Evolutionary conservation across 2,888 invertebrate species (phyloP), one percentile per base, ranked within the genome.

Genomic region (Drosophila silvestris): DNA sequence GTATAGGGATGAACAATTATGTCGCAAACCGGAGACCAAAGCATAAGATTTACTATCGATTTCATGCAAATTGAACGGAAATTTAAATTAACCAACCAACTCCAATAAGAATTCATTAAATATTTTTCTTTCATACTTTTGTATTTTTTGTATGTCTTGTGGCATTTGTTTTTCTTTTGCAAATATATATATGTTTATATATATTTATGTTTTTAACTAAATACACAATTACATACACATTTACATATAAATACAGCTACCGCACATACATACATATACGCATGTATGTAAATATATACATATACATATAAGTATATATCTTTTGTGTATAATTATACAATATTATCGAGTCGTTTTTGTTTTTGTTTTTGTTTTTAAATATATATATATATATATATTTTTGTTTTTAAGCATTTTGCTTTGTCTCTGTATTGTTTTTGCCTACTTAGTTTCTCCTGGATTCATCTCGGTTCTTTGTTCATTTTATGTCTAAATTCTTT

Each of bases 231-330:
- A 90, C 87, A 84, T 89, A 79, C 91, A 88, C 84, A 90, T 90
- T 89, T 89, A 88, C 89, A 86, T 79, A 87, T 87, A 88, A 89
- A 89, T 86, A 88, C 85, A 90, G 74, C 90, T 87, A 87, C 86
- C 83, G 80, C 77, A 78, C 86, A 74, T 82, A 81, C 81, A 82
- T 76, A 77, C 77, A 74, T 66, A 76, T 77, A 81, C 68, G 71
- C 73, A 85, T 77, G 83, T 77, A 77, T 81, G 77, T 73, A 81
- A 67, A 85, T 83, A 71, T 69, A 77, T 81, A 69, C 61, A 82
- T 75, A 68, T 87, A 77, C 73, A 71, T 58, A 58, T 41, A 65
- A 65, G 56, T 82, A 80, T 74, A 74, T 82, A 81, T 68, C 66
- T 69, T 74, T 68, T 56, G 67, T 85, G 83, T 89, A 84, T 89